phyloP scores from a whole-genome alignment of 1,140 invertebrate genomes.

The Diabrotica undecimpunctata region DNA sequence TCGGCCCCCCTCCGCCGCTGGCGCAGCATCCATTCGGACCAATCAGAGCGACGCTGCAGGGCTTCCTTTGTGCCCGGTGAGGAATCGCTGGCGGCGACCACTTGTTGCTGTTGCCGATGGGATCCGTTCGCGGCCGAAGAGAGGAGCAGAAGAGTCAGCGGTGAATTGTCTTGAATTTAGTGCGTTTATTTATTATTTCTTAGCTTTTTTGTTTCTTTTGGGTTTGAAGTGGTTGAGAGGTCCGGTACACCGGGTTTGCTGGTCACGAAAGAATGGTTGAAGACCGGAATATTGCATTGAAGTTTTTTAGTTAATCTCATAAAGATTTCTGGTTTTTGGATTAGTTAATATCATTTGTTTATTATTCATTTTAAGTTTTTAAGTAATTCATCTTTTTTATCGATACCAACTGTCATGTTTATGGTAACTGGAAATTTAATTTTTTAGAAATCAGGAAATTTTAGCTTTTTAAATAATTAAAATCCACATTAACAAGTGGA shows the following conservation, averaged over 20 bases:
- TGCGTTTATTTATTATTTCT: slow-evolving; percentile 3
- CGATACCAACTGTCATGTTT: no score
- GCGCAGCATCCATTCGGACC: slow-evolving; percentile 41
- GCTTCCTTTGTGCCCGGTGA: slow-evolving; percentile 33
- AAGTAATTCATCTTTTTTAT: no score
- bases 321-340: no score
- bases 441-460: no score
- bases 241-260: background rate
- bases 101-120: slow-evolving; percentile 28
- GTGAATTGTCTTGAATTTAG: slow-evolving; percentile 5
- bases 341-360: no score
- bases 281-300: background rate
- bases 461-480: no score
- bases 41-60: slow-evolving; percentile 32
- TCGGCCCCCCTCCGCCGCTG: slow-evolving; percentile 35
- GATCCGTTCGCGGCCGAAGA: slow-evolving; percentile 5
- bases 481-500: no score
- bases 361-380: no score
- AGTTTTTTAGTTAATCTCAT: no score
- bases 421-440: no score
- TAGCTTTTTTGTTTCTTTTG: background rate
- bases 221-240: background rate
- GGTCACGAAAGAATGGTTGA: background rate
- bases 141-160: background rate
- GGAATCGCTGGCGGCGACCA: slow-evolving; percentile 34